Evolutionary conservation across 2,797 vertebrate genomes (phyloP), one percentile per base, ranked within the genome.

Genomic region (Smutsia temminckii): DNA sequence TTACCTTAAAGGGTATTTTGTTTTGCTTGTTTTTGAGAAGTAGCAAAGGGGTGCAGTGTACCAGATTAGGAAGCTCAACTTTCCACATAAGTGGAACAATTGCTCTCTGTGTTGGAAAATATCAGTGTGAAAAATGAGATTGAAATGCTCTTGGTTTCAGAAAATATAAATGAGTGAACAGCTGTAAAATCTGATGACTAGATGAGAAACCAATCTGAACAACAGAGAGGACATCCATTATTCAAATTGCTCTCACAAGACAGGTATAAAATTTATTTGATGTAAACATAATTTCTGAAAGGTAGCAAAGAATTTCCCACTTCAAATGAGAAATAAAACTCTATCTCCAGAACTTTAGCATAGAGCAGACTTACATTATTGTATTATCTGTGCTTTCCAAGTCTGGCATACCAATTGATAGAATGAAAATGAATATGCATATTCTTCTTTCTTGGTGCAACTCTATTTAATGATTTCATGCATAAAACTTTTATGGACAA

Each of bases 251-350:
- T 79, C 89, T 93, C 84, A 95, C 79, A 40, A 97, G 95, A 91
- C 64, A 94, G 81, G 89, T 96, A 89, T 90, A 95, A 97, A 92
- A 87, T 97, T 87, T 96, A 93, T 96, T 96, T 97, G 75, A 85
- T 96, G 46, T 91, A 91, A 96, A 85, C 61, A 96, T 95, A 95
- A 96, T 94, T 96, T 96, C 95, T 90, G 84, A 97, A 91, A 96
- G 66, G 64, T 85, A 96, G 86, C 92, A 96, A 93, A 92, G 80
- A 96, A 87, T 94, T 94, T 93, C 25, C 9, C 10, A 96, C 71
- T 93, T 87, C 84, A 96, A 55, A 91, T 93, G 89, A 95, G 95
- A 96, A 97, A 91, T 96, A 49, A 86, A 95, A 87, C 64, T 89
- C 42, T 55, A 75, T 91, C 34, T 16, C 27, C 9, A 91, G 79